Conservation (phyloP, 1,140 invertebrate genomes). For the Bombus terrestris region DNA sequence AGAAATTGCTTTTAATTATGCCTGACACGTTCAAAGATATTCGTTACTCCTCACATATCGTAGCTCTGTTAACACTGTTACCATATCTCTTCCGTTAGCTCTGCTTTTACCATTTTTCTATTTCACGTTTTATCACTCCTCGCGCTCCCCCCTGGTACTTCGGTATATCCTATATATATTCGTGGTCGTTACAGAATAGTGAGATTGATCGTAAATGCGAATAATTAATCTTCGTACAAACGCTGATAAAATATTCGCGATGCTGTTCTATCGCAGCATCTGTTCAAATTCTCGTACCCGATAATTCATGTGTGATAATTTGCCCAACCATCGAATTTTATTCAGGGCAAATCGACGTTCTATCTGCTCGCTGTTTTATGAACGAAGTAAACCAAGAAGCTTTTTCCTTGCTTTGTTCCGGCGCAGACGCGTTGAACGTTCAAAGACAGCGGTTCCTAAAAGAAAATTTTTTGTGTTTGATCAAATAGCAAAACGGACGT, state of each 20-base stretch:
- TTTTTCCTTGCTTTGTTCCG: too few relatives aligned
- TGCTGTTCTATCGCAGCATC: not conserved
- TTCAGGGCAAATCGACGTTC: not conserved
- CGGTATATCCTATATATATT: too few relatives aligned
- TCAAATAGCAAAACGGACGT: not conserved
- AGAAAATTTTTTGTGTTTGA: not conserved
- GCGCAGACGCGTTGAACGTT: too few relatives aligned
- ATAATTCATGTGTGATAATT: not conserved
- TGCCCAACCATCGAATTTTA: not conserved
- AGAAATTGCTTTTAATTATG: slow-evolving; percentile 13
- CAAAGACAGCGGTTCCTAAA: not conserved
- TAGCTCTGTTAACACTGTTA: not conserved
- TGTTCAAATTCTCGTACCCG: too few relatives aligned
- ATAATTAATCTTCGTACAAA: slow-evolving; percentile 35
- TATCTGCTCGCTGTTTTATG: not conserved
- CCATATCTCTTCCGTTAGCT: not conserved
- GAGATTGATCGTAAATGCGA: not conserved
- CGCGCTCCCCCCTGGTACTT: too few relatives aligned
- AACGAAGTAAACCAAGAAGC: too few relatives aligned
- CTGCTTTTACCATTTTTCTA: too few relatives aligned
- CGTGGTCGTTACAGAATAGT: not conserved
- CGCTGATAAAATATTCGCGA: not conserved
- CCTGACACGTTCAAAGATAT: not conserved
- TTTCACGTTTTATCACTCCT: not conserved
- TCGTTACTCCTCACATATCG: not conserved